Conservation (phyloP, 2,113 vertebrate species). For the Hemibagrus wyckioides region DNA sequence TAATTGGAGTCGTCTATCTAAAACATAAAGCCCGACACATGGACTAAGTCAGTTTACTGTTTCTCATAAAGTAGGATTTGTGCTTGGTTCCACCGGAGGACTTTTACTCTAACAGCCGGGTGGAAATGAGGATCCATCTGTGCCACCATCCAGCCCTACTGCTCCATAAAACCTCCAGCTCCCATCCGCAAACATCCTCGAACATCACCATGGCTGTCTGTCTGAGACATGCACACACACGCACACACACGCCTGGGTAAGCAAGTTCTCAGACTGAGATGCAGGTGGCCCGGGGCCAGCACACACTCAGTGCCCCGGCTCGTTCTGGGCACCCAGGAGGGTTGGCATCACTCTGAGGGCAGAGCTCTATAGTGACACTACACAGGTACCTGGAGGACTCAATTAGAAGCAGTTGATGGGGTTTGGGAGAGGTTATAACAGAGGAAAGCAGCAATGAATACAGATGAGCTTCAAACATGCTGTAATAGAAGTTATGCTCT, state of each 20-base stretch:
- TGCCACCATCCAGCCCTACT: conserved; percentile 45
- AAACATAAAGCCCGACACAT: conserved; percentile 42
- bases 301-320: conserved; percentile 35
- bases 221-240: conserved; percentile 1
- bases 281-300: conserved; percentile 37
- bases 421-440: conserved; percentile 16
- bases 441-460: conserved; percentile 22
- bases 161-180: conserved; percentile 49
- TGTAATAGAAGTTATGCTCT: neutral
- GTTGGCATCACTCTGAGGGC: conserved; percentile 33
- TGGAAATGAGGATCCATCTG: conserved; percentile 60
- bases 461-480: conserved; percentile 26
- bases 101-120: conserved; percentile 58
- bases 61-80: conserved; percentile 60
- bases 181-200: conserved; percentile 31
- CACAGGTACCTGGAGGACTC: conserved; percentile 17
- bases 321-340: conserved; percentile 35
- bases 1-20: conserved; percentile 45
- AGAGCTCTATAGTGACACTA: conserved; percentile 7
- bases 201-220: conserved; percentile 12
- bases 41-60: conserved; percentile 53
- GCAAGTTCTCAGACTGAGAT: conserved; percentile 1
- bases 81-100: conserved; percentile 53
- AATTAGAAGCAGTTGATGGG: conserved; percentile 43
- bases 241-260: conserved; percentile 24